phyloP scores from a whole-genome alignment of 2,888 invertebrate species.

The Cosmia trapezina region DNA sequence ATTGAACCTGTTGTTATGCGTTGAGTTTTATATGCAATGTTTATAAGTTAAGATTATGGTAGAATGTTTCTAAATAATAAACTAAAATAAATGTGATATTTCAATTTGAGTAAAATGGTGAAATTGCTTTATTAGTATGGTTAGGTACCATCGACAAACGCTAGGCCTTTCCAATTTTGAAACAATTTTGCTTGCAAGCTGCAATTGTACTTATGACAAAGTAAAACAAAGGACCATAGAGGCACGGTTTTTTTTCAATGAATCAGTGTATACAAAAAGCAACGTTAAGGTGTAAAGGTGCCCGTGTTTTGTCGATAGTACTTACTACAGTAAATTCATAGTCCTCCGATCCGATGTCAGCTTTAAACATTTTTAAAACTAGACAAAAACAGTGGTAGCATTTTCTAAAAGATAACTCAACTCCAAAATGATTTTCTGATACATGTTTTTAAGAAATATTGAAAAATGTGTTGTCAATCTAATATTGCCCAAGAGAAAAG shows the following conservation, averaged over 20 bases:
- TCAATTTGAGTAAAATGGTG: neutral
- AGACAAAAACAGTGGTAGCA: neutral
- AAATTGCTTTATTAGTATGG: neutral
- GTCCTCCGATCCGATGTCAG: neutral
- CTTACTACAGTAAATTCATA: neutral
- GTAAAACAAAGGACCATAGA: too few relatives aligned
- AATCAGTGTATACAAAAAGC: too few relatives aligned
- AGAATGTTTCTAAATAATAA: neutral
- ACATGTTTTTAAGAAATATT: neutral
- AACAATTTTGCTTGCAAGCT: too few relatives aligned
- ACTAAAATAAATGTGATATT: neutral
- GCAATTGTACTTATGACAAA: too few relatives aligned
- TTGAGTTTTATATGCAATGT: neutral
- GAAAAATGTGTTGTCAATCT: neutral
- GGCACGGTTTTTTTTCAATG: too few relatives aligned
- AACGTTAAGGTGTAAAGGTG: too few relatives aligned
- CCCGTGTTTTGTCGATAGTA: too few relatives aligned
- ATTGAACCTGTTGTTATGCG: conserved; percentile 90
- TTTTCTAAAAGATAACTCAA: neutral
- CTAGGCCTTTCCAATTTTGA: too few relatives aligned
- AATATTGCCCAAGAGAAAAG: neutral
- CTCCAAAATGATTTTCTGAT: neutral
- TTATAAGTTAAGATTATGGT: neutral
- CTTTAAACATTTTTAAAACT: neutral
- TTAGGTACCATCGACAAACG: too few relatives aligned